phyloP scores from a whole-genome alignment of 2,797 vertebrate genomes.

The Labeo calbasu region DNA sequence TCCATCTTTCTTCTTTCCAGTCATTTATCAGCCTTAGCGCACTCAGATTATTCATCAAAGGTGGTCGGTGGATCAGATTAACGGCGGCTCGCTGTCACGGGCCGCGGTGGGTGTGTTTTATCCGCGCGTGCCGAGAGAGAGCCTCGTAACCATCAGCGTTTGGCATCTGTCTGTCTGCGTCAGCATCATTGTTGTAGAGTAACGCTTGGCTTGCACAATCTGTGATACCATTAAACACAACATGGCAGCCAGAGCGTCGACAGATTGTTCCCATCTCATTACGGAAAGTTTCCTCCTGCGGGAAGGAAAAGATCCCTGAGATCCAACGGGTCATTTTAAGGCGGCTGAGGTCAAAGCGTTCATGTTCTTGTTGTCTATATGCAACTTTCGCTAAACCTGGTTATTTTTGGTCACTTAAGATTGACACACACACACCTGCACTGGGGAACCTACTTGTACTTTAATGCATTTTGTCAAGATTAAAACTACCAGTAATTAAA shows the following conservation, averaged over 20 bases:
- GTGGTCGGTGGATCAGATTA: conserved; percentile 14
- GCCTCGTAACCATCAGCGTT: conserved; percentile 34
- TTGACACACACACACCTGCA: no score
- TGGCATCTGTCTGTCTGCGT: conserved; percentile 41
- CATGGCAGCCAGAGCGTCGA: conserved; percentile 20
- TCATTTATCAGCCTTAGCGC: background rate
- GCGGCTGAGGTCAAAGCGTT: no score
- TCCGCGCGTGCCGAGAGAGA: background rate
- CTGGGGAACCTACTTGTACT: no score
- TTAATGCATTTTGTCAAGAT: background rate
- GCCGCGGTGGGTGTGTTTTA: conserved; percentile 12
- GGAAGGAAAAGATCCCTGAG: background rate
- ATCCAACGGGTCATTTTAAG: background rate
- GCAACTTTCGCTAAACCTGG: background rate
- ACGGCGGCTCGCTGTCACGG: conserved; percentile 3
- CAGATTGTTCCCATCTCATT: conserved; percentile 42
- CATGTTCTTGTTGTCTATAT: background rate
- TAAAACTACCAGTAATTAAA: background rate
- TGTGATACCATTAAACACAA: conserved; percentile 47
- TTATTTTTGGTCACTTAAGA: background rate
- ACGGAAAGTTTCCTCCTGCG: conserved; percentile 7
- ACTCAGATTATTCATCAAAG: conserved; percentile 26
- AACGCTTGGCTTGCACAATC: conserved; percentile 47
- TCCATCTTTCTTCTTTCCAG: conserved; percentile 4
- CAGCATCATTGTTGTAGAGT: conserved; percentile 43